phyloP scores from a whole-genome alignment of 30 jellyfish, hydroid and myxozoan species.

The Pelagia noctiluca region DNA sequence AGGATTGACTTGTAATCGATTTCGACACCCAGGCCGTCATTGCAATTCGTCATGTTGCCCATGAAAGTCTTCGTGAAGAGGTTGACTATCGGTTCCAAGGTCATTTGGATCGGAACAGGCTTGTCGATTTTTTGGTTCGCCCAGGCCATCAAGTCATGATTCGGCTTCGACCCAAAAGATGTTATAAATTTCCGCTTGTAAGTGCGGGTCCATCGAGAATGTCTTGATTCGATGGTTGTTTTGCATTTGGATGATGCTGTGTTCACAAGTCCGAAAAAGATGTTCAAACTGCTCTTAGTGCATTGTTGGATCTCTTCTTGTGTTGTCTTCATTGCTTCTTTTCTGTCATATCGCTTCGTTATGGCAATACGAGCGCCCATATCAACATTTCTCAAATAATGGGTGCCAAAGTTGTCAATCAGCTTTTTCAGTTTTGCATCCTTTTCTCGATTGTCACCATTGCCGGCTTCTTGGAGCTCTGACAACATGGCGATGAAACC shows the following conservation, averaged over 20 bases:
- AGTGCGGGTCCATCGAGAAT: background rate
- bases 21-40: background rate
- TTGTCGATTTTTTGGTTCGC: constrained; percentile 31
- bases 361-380: constrained; percentile 70
- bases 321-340: constrained; percentile 11
- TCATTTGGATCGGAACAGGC: constrained; percentile 51
- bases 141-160: constrained; percentile 33
- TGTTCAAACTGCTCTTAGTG: constrained; percentile 13
- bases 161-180: constrained; percentile 56
- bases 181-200: constrained; percentile 33
- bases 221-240: background rate
- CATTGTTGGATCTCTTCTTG: constrained; percentile 32
- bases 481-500: constrained; percentile 16
- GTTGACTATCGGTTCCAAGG: constrained; percentile 34
- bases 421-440: constrained; percentile 15
- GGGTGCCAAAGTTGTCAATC: constrained; percentile 65
- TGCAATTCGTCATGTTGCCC: background rate
- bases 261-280: background rate
- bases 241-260: constrained; percentile 8
- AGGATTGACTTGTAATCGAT: background rate
- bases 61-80: constrained; percentile 25
- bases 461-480: constrained; percentile 12
- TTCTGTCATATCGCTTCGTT: constrained; percentile 32
- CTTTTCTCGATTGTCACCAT: background rate
- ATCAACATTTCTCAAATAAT: constrained; percentile 42